A percentile compares a stretch with the other conserved stretches of the same genome.
phyloP scores from a whole-genome alignment of 2,113 vertebrate genomes.

The Stegastes partitus region DNA sequence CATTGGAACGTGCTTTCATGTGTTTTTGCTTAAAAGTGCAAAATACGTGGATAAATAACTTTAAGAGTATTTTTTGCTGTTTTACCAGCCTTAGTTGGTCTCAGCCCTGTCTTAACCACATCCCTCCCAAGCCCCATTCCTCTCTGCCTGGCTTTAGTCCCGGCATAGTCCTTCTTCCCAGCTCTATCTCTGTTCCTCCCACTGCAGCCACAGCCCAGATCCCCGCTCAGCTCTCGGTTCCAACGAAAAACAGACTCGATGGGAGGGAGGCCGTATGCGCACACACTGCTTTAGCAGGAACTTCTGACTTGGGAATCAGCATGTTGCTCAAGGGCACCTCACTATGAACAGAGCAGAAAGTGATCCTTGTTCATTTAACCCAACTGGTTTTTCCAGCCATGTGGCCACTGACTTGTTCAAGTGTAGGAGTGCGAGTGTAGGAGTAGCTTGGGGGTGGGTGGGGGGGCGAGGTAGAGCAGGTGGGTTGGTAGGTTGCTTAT shows the following conservation, averaged over 20 bases:
- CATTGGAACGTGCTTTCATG: slow-evolving; percentile 16
- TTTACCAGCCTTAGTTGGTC: slow-evolving; percentile 51
- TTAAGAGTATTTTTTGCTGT: slow-evolving; percentile 8
- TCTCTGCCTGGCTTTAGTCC: slow-evolving; percentile 62
- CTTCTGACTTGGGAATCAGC: not conserved
- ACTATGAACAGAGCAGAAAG: slow-evolving; percentile 31
- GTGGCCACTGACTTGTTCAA: slow-evolving; percentile 26
- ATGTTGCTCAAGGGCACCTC: slow-evolving; percentile 54
- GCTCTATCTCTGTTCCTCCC: slow-evolving; percentile 57
- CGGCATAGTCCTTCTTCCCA: slow-evolving; percentile 45
- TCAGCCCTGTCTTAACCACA: slow-evolving; percentile 59
- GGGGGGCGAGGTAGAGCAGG: slow-evolving; percentile 37
- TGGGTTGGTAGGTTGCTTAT: slow-evolving; percentile 35
- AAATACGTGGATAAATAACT: slow-evolving; percentile 44
- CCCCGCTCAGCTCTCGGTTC: slow-evolving; percentile 23
- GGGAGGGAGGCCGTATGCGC: slow-evolving; percentile 40
- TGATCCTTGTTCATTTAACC: slow-evolving; percentile 34
- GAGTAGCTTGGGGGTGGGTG: too few relatives aligned
- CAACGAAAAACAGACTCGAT: slow-evolving; percentile 38
- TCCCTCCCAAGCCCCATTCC: slow-evolving; percentile 60
- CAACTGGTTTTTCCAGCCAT: slow-evolving; percentile 23
- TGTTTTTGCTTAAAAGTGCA: slow-evolving; percentile 41
- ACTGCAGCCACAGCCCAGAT: slow-evolving; percentile 61
- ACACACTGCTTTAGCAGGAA: slow-evolving; percentile 16
- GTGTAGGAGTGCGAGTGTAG: slow-evolving; percentile 33